Percentiles rank a stretch among this genome's conserved stretches.
Evolutionary conservation across 2,113 vertebrate genomes (phyloP).

Genomic region (Ursus arctos): DNA sequence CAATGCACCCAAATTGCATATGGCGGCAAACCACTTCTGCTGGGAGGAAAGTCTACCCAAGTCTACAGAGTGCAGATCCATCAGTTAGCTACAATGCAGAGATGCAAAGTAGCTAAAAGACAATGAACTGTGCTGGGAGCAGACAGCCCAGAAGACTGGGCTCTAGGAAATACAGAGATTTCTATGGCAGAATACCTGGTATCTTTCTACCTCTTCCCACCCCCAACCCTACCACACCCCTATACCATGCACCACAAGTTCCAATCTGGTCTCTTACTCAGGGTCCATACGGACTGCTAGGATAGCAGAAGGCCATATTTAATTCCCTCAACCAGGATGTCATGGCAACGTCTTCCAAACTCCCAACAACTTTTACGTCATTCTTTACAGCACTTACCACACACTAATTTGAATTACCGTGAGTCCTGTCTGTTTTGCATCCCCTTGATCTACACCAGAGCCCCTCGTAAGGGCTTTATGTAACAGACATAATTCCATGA

Average conservation of each 20-base stretch:
- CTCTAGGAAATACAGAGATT: neutral
- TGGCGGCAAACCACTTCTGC: accelerated
- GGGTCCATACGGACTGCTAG: accelerated
- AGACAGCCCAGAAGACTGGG: no score
- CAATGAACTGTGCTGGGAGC: accelerated
- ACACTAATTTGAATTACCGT: accelerated
- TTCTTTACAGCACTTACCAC: accelerated
- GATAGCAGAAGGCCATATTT: no score
- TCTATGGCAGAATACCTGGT: no score
- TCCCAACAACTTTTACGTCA: no score
- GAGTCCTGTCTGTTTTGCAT: no score
- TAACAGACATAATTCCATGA: neutral
- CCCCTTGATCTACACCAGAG: accelerated
- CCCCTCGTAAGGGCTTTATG: neutral
- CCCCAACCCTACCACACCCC: accelerated
- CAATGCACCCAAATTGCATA: accelerated
- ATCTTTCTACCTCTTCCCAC: no score
- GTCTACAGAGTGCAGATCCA: accelerated
- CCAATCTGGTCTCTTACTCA: neutral
- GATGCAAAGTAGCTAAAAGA: no score
- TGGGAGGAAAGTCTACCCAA: no score
- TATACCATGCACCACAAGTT: neutral
- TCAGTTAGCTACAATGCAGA: neutral
- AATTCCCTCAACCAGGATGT: neutral
- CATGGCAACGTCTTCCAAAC: neutral